phyloP scores from a whole-genome alignment of 2,113 vertebrate genomes.

The Thunnus maccoyii region DNA sequence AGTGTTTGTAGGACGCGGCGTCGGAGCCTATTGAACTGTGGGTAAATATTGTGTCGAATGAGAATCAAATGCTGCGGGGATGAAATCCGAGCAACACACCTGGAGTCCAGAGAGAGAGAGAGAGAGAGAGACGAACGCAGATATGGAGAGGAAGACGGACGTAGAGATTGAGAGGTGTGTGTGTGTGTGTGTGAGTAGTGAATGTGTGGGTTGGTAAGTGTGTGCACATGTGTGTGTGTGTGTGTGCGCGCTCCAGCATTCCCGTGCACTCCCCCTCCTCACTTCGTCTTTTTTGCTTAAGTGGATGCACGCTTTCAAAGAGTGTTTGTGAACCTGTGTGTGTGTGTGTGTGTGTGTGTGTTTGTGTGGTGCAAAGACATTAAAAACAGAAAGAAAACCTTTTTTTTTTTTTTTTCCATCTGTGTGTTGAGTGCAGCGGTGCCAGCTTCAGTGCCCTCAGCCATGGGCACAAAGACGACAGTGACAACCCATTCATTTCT shows the following conservation, averaged over 20 bases:
- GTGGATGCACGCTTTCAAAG: conserved; percentile 71
- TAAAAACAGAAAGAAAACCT: conserved; percentile 50
- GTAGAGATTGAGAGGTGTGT: conserved; percentile 45
- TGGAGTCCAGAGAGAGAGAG: conserved; percentile 60
- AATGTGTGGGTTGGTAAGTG: neutral
- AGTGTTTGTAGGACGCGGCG: conserved; percentile 12
- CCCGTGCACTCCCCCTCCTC: conserved; percentile 28
- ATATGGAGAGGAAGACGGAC: conserved; percentile 13
- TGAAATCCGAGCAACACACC: conserved; percentile 70
- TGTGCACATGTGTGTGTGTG: neutral
- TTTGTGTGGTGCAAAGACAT: conserved; percentile 63
- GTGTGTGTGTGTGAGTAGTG: conserved; percentile 14
- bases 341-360: conserved; percentile 71
- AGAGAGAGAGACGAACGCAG: conserved; percentile 46
- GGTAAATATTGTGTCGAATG: conserved; percentile 66
- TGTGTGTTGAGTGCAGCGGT: conserved; percentile 89
- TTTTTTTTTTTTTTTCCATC: conserved; percentile 30
- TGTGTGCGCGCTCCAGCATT: neutral
- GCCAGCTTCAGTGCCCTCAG: conserved; percentile 94
- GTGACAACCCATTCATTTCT: conserved; percentile 98
- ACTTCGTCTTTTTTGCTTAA: conserved; percentile 63
- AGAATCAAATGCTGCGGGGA: conserved; percentile 60
- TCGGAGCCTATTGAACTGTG: conserved; percentile 66
- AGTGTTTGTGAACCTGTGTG: conserved; percentile 54
- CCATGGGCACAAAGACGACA: conserved; percentile 89